Evolutionary conservation across 2,888 invertebrate genomes (phyloP).

Genomic region (Xylota sylvarum): DNA sequence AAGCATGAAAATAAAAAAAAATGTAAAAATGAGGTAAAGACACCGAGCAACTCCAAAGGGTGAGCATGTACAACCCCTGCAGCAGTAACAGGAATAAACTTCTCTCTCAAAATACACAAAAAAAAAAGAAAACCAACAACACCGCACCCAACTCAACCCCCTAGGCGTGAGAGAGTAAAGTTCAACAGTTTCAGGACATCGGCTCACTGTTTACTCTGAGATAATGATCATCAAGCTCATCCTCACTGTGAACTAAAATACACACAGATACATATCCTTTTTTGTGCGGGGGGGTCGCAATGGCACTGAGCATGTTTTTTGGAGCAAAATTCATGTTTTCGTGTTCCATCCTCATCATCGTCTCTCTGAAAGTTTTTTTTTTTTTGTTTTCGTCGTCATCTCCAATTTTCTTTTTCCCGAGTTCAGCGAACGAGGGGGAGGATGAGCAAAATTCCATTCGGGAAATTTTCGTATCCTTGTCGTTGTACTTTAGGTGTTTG

Average conservation of each 20-base stretch:
- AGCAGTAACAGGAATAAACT: slow-evolving; percentile 47
- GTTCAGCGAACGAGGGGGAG: slow-evolving; percentile 29
- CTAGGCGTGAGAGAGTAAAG: slow-evolving; percentile 44
- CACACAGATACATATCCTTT: slow-evolving; percentile 56
- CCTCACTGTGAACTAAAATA: slow-evolving; percentile 18
- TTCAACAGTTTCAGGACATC: slow-evolving; percentile 75
- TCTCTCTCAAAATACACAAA: slow-evolving; percentile 24
- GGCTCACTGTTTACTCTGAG: slow-evolving; percentile 70
- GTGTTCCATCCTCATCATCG: slow-evolving; percentile 52
- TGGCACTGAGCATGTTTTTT: slow-evolving; percentile 72
- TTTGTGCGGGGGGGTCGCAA: slow-evolving; percentile 26
- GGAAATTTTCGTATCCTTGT: slow-evolving; percentile 55
- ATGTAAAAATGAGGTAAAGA: slow-evolving; percentile 34
- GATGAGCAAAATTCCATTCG: slow-evolving; percentile 52
- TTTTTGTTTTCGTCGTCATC: slow-evolving; percentile 20
- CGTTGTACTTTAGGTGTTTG: slow-evolving; percentile 56
- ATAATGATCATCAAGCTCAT: slow-evolving; percentile 74
- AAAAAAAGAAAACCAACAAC: background rate
- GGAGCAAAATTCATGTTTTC: slow-evolving; percentile 66
- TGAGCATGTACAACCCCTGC: slow-evolving; percentile 22
- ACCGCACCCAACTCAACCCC: slow-evolving; percentile 5
- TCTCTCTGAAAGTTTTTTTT: slow-evolving; percentile 30
- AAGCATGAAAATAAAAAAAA: slow-evolving; percentile 38
- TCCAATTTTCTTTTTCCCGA: slow-evolving; percentile 41
- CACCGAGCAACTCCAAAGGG: slow-evolving; percentile 17